phyloP scores from a whole-genome alignment of 2,797 vertebrate species.

The Eurystomus glaucurus region DNA sequence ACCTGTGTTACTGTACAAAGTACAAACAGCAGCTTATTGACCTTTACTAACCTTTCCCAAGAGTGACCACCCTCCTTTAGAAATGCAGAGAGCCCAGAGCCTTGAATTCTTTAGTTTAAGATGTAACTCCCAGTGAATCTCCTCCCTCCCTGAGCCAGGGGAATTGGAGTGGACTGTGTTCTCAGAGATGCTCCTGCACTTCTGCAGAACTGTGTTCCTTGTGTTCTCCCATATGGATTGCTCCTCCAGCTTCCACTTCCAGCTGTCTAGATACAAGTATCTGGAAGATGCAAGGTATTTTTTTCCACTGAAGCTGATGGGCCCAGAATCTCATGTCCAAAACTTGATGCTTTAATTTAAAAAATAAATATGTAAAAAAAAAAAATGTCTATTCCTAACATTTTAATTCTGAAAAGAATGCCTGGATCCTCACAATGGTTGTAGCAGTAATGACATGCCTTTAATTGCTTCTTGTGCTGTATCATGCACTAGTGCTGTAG shows the following conservation, averaged over 20 bases:
- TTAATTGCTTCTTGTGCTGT: background rate
- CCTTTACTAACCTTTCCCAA: background rate
- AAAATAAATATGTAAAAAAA: background rate
- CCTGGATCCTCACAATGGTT: background rate
- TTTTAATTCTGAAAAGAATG: background rate
- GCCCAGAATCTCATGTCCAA: background rate
- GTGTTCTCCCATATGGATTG: background rate
- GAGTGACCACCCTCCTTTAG: background rate
- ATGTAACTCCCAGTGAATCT: background rate
- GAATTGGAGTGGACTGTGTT: rapidly evolving
- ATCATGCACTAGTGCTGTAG: background rate
- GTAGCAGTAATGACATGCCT: background rate
- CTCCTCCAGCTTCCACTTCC: background rate
- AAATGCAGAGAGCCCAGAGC: background rate
- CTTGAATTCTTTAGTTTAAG: background rate
- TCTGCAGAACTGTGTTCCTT: background rate
- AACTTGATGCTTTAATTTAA: conserved; percentile 37
- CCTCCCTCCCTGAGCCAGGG: background rate
- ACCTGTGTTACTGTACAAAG: background rate
- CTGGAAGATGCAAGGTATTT: background rate
- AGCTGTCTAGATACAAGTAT: background rate
- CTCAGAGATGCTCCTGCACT: background rate
- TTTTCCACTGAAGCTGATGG: background rate
- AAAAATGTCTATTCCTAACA: background rate
- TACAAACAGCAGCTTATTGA: background rate